Percentiles rank a stretch among this genome's conserved stretches.
Evolutionary conservation across 2,797 vertebrate genomes (phyloP).

Genomic region (Nannoperca obscura): DNA sequence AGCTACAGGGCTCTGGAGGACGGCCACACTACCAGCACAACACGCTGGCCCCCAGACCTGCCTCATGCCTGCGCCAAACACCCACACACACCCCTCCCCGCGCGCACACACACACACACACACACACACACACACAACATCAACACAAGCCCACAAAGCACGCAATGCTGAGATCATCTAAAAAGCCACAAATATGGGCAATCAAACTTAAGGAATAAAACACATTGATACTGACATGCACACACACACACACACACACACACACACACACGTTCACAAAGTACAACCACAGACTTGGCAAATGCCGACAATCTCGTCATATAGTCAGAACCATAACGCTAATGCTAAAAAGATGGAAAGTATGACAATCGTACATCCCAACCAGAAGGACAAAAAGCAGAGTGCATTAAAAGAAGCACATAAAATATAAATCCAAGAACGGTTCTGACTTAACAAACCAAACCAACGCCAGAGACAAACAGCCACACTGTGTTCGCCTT

Average conservation of each 20-base stretch:
- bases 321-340: slow-evolving; percentile 60
- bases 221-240: slow-evolving; percentile 60
- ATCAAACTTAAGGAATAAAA: slow-evolving; percentile 69
- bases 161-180: slow-evolving; percentile 76
- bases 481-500: slow-evolving; percentile 23
- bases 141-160: slow-evolving; percentile 65
- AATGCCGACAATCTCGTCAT: slow-evolving; percentile 50
- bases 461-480: slow-evolving; percentile 22
- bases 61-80: slow-evolving; percentile 58
- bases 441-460: slow-evolving; percentile 27
- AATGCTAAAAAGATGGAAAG: slow-evolving; percentile 72
- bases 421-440: slow-evolving; percentile 43
- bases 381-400: slow-evolving; percentile 19
- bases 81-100: slow-evolving; percentile 15
- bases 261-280: slow-evolving; percentile 35
- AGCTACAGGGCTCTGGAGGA: slow-evolving; percentile 77
- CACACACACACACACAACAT: slow-evolving; percentile 40
- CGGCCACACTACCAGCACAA: slow-evolving; percentile 73
- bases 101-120: slow-evolving; percentile 39
- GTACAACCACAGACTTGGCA: slow-evolving; percentile 63
- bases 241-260: slow-evolving; percentile 33
- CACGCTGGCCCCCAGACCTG: slow-evolving; percentile 67
- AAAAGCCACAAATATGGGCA: slow-evolving; percentile 76
- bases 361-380: slow-evolving; percentile 62
- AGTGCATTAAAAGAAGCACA: slow-evolving; percentile 39